phyloP scores from a whole-genome alignment of 2,888 invertebrate genomes.

The Balanococcus diminutus region DNA sequence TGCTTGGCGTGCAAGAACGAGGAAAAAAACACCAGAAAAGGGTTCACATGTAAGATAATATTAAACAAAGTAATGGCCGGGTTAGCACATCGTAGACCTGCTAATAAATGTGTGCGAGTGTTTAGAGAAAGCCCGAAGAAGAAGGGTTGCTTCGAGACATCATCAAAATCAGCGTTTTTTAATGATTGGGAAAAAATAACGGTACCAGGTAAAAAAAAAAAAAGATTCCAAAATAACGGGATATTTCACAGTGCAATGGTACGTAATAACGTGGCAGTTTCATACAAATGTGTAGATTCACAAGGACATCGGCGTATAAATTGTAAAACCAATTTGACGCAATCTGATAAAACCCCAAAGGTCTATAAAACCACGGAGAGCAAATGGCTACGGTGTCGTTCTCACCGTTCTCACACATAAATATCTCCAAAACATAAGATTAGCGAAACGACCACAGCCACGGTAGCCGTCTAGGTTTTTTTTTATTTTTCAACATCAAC shows the following conservation, averaged over 20 bases:
- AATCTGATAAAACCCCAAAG: slow-evolving; percentile 35
- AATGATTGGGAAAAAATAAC: slow-evolving; percentile 40
- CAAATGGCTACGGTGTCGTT: background rate
- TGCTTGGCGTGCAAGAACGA: slow-evolving; percentile 31
- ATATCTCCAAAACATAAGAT: background rate
- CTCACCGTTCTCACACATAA: slow-evolving; percentile 1
- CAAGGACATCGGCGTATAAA: slow-evolving; percentile 20
- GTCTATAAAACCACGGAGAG: background rate
- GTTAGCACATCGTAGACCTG: slow-evolving; percentile 39
- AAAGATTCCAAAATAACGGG: slow-evolving; percentile 30
- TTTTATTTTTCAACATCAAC: background rate
- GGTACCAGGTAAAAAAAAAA: slow-evolving; percentile 15
- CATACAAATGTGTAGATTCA: background rate
- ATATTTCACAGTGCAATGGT: slow-evolving; percentile 7
- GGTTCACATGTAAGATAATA: slow-evolving; percentile 32
- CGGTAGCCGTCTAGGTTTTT: background rate
- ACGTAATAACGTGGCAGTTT: background rate
- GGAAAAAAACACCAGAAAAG: slow-evolving; percentile 32
- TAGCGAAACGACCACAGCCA: background rate
- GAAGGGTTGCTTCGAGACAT: slow-evolving; percentile 46
- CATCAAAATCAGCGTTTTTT: slow-evolving; percentile 38
- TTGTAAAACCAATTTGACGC: slow-evolving; percentile 7
- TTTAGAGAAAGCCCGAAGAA: slow-evolving; percentile 20
- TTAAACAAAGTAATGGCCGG: slow-evolving; percentile 38
- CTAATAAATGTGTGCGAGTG: slow-evolving; percentile 31